Conservation (phyloP, 2,113 vertebrate species). For the Zosterops pallidus region DNA sequence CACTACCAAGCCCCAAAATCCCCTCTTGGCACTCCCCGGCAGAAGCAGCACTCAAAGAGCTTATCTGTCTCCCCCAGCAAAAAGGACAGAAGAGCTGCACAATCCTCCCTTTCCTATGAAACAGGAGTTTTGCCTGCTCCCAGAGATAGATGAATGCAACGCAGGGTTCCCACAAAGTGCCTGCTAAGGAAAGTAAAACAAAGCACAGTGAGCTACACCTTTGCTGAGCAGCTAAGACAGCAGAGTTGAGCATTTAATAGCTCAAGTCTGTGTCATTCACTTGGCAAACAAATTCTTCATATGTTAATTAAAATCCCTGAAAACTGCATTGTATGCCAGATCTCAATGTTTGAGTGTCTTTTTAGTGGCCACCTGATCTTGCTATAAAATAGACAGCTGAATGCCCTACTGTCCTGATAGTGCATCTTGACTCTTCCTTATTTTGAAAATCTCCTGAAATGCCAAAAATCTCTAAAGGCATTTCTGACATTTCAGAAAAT, state of each 20-base stretch:
- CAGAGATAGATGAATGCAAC: fast-evolving
- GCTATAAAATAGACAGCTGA: not conserved
- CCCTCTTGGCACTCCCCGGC: not conserved
- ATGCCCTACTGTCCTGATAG: not conserved
- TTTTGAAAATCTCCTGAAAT: not conserved
- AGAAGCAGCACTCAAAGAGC: fast-evolving
- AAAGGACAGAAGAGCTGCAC: not conserved
- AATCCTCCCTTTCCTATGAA: not conserved
- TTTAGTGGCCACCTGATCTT: not conserved
- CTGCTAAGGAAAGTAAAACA: not conserved
- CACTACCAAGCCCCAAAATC: not conserved
- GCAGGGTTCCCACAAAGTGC: not conserved
- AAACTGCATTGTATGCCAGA: not conserved
- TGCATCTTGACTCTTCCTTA: not conserved
- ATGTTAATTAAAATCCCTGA: not conserved
- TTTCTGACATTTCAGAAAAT: slow-evolving; percentile 27
- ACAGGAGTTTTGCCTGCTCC: not conserved
- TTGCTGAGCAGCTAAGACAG: not conserved
- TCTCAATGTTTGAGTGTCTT: not conserved
- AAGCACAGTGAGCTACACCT: not conserved
- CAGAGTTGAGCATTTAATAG: not conserved
- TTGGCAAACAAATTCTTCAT: not conserved
- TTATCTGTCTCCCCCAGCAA: not conserved
- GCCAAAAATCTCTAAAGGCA: slow-evolving; percentile 16
- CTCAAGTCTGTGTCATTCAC: not conserved